phyloP scores from a whole-genome alignment of 35 echinoderm and acorn worm genomes.

The Lytechinus pictus region DNA sequence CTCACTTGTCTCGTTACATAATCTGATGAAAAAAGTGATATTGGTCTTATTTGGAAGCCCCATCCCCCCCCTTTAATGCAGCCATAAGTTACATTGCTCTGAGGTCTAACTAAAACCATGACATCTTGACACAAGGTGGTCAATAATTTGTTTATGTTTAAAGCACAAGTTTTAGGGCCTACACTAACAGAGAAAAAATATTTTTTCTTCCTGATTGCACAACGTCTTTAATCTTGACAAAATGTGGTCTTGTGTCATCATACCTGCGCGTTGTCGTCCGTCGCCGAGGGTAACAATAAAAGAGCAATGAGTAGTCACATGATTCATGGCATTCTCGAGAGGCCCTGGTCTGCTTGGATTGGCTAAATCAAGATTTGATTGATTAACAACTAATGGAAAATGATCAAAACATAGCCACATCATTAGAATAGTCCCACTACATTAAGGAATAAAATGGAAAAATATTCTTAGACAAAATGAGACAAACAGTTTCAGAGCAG shows the following conservation, averaged over 20 bases:
- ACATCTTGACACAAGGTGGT: neutral
- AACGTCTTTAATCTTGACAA: neutral
- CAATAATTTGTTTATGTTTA: neutral
- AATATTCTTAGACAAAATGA: neutral
- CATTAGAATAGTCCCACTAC: conserved; percentile 30
- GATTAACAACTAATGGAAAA: conserved; percentile 49
- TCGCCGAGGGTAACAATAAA: conserved; percentile 35
- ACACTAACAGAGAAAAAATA: neutral
- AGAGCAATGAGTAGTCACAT: conserved; percentile 42
- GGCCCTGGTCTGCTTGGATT: conserved; percentile 12
- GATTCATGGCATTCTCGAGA: conserved; percentile 34
- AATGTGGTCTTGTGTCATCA: conserved; percentile 1
- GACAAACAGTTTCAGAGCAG: neutral
- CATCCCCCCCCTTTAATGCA: no score
- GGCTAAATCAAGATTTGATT: conserved; percentile 51
- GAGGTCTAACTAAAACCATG: neutral
- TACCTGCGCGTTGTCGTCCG: neutral
- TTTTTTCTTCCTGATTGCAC: neutral
- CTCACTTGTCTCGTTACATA: no score
- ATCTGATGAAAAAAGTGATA: no score
- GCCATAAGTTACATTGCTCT: no score
- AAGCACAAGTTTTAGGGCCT: no score
- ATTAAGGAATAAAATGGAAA: neutral
- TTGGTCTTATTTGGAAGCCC: no score
- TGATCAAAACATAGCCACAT: conserved; percentile 50